A percentile compares a stretch with the other conserved stretches of the same genome.
These are phyloP conservation scores for Silvanus unidentatus DNA, from an alignment of 2,888 invertebrate genomes.

Conservation along the genomic window DNA sequence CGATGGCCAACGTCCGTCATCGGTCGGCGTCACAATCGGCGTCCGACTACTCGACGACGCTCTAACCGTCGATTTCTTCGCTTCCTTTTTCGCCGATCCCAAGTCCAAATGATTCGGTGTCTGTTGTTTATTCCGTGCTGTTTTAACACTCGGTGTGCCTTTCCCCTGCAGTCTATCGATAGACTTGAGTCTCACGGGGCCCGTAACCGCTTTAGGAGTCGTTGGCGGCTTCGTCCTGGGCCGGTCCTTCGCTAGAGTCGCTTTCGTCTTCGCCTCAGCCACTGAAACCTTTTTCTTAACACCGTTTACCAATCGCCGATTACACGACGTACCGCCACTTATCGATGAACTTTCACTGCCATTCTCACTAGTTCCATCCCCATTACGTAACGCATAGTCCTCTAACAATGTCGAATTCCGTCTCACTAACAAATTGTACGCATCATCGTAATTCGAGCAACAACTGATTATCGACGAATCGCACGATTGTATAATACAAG, in stretches of 20 bases:
- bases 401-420: slow-evolving; percentile 43
- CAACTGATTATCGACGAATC: slow-evolving; percentile 74
- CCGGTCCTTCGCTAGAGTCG: slow-evolving; percentile 26
- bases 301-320: slow-evolving; percentile 39
- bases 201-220: slow-evolving; percentile 29
- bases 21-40: slow-evolving; percentile 57
- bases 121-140: slow-evolving; percentile 27
- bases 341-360: slow-evolving; percentile 77
- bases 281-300: slow-evolving; percentile 26
- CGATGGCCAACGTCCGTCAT: slow-evolving; percentile 68
- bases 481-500: slow-evolving; percentile 62
- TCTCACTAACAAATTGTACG: slow-evolving; percentile 47
- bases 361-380: slow-evolving; percentile 58
- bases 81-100: slow-evolving; percentile 20
- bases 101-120: slow-evolving; percentile 31
- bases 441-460: slow-evolving; percentile 66
- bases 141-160: slow-evolving; percentile 33
- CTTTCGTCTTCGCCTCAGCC: slow-evolving; percentile 37
- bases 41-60: slow-evolving; percentile 25
- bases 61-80: slow-evolving; percentile 13
- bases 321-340: slow-evolving; percentile 45
- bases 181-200: slow-evolving; percentile 48
- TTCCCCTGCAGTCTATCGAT: slow-evolving; percentile 31
- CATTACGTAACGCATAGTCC: slow-evolving; percentile 40
- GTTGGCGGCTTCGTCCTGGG: slow-evolving; percentile 35